Conservation (phyloP, 1,140 invertebrate genomes). For the Macrosteles quadrilineatus region DNA sequence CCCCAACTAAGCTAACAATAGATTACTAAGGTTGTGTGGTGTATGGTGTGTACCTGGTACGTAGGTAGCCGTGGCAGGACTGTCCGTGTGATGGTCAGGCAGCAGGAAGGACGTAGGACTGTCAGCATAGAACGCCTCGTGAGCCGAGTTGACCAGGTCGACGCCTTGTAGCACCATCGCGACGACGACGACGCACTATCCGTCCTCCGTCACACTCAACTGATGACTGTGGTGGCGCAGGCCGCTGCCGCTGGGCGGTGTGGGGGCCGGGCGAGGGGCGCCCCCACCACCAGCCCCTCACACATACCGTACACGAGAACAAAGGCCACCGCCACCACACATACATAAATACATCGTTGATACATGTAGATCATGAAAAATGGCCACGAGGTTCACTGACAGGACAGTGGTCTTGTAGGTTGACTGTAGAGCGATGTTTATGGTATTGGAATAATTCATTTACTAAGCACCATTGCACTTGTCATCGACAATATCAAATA, state of each 20-base stretch:
- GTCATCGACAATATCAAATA: too few relatives aligned
- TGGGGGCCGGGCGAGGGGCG: neutral
- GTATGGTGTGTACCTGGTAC: too few relatives aligned
- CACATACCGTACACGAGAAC: neutral
- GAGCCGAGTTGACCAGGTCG: constrained; percentile 44
- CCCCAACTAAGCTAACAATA: too few relatives aligned
- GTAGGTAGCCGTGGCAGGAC: constrained; percentile 20
- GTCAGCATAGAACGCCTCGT: constrained; percentile 45
- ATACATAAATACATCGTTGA: too few relatives aligned
- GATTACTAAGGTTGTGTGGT: too few relatives aligned
- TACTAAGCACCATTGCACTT: too few relatives aligned
- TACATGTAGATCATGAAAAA: too few relatives aligned
- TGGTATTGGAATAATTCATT: too few relatives aligned
- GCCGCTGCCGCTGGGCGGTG: constrained; percentile 2
- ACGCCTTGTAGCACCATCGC: constrained; percentile 45
- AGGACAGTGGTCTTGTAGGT: too few relatives aligned
- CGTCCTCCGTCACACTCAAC: constrained; percentile 21
- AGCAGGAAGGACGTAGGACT: constrained; percentile 37
- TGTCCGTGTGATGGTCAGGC: constrained; percentile 27
- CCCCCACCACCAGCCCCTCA: constrained; percentile 5
- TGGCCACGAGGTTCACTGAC: too few relatives aligned
- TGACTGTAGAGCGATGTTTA: too few relatives aligned
- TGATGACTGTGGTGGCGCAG: constrained; percentile 6
- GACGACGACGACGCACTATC: neutral
- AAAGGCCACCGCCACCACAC: neutral